Evolutionary conservation across 2,113 vertebrate species (phyloP), one percentile per base, ranked within the genome.

Genomic region (Apeltes quadracus): DNA sequence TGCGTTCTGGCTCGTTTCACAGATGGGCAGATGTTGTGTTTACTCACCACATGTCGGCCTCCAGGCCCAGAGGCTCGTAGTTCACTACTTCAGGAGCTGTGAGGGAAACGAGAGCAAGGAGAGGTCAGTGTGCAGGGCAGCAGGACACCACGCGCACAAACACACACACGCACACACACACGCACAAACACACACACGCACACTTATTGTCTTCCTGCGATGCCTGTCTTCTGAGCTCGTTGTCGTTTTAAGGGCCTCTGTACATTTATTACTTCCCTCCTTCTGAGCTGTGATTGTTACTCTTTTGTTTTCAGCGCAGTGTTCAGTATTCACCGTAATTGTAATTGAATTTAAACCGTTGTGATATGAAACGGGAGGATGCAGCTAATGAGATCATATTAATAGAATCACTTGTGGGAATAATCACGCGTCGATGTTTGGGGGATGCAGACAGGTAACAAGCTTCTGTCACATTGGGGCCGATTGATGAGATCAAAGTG

Each of bases 21-120:
- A 36, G 4, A 34, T 34, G 32, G 51, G n/a, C 44, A 8, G 0
- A 44, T 15, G 25, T n/a, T 38, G 13, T 34, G 23, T 54, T 67
- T 20, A 79, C 97, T 97, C 93, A 99, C 98, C 98, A 99, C 98
- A 99, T 99, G 91, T 99, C 98, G 51, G 97, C 97, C 92, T 99
- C 97, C 66, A 99, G 94, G 78, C 97, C 97, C 79, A 99, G 90
- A 22, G 98, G 96, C 63, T 99, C 98, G 84, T 99, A 99, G 91
- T 99, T 99, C 62, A 99, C 98, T 69, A 99, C 96, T 91, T 99
- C 98, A 80, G 98, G 98, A 94, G 98, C 98, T 99, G 93, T 41
- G 81, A 79, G 48, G 34, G 59, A 88, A 89, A 91, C 9, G 88
- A 51, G 88, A 29, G 36, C n/a, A 48, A 48, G 68, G 13, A 65